These are phyloP conservation scores for Copidosoma floridanum DNA, from an alignment of 1,140 invertebrate species.

Conservation along the genomic window DNA sequence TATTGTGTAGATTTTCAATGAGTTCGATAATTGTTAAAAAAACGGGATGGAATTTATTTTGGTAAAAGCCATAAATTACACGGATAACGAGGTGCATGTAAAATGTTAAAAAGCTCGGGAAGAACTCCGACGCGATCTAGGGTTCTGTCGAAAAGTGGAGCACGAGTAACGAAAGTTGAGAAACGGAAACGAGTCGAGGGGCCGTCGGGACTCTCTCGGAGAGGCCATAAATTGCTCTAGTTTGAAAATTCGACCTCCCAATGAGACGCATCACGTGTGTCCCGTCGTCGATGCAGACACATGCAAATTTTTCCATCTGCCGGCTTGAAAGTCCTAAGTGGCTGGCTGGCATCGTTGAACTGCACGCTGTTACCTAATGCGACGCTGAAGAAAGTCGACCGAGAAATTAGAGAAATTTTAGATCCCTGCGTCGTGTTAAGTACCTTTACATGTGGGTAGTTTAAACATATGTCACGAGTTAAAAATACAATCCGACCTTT, in stretches of 20 bases:
- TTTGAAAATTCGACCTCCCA: conserved; percentile 43
- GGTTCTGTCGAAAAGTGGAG: too few relatives aligned
- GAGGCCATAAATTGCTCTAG: conserved; percentile 52
- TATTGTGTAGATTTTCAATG: too few relatives aligned
- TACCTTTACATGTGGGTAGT: too few relatives aligned
- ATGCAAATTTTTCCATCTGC: conserved; percentile 42
- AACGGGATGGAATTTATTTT: too few relatives aligned
- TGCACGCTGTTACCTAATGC: conserved; percentile 7
- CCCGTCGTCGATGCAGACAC: conserved; percentile 30
- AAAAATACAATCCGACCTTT: too few relatives aligned
- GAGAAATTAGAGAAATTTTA: conserved; percentile 23
- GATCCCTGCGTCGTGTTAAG: conserved; percentile 1
- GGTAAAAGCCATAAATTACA: too few relatives aligned
- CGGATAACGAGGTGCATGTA: neutral
- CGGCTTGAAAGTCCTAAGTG: neutral
- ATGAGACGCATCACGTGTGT: conserved; percentile 16
- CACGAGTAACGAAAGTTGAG: too few relatives aligned
- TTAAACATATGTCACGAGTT: too few relatives aligned
- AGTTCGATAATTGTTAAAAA: too few relatives aligned
- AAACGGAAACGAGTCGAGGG: conserved; percentile 28
- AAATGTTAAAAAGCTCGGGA: neutral
- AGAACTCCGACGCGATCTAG: too few relatives aligned
- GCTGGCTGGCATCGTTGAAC: neutral
- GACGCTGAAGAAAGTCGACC: conserved; percentile 11
- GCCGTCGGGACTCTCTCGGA: conserved; percentile 38